Evolutionary conservation across 2,113 vertebrate genomes (phyloP).

Genomic region (Prunella fulvescens): DNA sequence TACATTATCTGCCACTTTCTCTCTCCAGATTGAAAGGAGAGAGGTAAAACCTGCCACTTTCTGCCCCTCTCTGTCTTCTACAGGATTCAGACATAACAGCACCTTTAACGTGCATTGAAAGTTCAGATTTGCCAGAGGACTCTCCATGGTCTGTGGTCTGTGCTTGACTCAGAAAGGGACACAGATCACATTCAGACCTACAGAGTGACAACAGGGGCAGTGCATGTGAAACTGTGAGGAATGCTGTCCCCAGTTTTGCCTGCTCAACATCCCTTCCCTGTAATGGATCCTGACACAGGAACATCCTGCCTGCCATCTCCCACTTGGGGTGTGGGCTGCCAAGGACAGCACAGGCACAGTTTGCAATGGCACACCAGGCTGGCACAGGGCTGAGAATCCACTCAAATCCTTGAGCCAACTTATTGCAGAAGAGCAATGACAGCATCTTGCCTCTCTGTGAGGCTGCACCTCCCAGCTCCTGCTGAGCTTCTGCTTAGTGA

Average conservation of each 20-base stretch:
- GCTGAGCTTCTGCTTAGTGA: not conserved
- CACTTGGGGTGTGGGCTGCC: not conserved
- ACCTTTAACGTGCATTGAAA: not conserved
- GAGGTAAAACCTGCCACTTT: not conserved
- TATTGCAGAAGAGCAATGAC: not conserved
- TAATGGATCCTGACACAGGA: constrained; percentile 24
- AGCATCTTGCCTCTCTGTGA: not conserved
- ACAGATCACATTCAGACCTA: not conserved
- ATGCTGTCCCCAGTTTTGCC: not conserved
- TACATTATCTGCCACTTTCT: not conserved
- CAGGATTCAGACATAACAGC: not conserved
- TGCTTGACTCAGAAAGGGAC: not conserved
- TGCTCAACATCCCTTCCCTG: not conserved
- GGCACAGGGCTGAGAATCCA: not conserved
- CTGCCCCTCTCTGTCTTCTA: not conserved
- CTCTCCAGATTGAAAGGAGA: not conserved
- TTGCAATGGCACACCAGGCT: not conserved
- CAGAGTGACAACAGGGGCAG: not conserved
- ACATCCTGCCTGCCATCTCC: not conserved
- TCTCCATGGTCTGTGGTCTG: not conserved
- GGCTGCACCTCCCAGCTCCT: not conserved
- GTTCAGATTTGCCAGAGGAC: not conserved
- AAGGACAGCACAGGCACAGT: not conserved
- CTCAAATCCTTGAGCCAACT: not conserved
- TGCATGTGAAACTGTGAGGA: not conserved